Conservation (phyloP, 2,797 vertebrate species). For the Sciurus vulgaris region DNA sequence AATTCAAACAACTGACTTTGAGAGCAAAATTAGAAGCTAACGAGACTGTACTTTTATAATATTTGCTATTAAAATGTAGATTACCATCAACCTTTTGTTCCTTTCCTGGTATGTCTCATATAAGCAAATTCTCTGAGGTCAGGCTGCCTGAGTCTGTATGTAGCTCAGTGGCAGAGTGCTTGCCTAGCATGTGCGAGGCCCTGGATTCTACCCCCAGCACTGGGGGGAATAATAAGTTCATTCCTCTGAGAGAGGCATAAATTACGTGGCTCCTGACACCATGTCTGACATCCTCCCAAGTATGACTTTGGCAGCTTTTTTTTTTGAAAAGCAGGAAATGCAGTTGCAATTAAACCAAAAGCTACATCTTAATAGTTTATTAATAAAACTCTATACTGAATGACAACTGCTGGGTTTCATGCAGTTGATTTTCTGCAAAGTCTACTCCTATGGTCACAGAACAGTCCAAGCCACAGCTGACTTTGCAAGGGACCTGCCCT, state of each 20-base stretch:
- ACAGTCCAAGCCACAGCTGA: background rate
- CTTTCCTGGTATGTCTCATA: background rate
- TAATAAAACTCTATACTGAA: background rate
- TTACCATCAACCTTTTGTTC: background rate
- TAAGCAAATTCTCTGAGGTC: background rate
- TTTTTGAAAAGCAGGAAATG: background rate
- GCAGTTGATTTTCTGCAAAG: background rate
- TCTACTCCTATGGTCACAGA: background rate
- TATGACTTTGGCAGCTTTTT: background rate
- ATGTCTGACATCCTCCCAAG: background rate
- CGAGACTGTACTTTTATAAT: background rate
- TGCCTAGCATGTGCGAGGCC: background rate
- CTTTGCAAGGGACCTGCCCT: background rate
- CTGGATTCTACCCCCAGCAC: too few species aligned
- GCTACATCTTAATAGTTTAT: background rate
- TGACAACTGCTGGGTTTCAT: background rate
- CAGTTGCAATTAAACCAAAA: slow-evolving; percentile 53
- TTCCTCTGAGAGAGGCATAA: background rate
- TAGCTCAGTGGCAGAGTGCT: background rate
- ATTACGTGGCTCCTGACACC: background rate
- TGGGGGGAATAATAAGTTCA: background rate
- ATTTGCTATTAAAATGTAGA: slow-evolving; percentile 21
- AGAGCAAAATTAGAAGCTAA: slow-evolving; percentile 15
- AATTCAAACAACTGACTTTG: slow-evolving; percentile 44
- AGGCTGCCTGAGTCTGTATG: background rate